These are phyloP conservation scores for Drosophila kurseongensis DNA, from an alignment of 1,140 invertebrate genomes.

Conservation along the genomic window DNA sequence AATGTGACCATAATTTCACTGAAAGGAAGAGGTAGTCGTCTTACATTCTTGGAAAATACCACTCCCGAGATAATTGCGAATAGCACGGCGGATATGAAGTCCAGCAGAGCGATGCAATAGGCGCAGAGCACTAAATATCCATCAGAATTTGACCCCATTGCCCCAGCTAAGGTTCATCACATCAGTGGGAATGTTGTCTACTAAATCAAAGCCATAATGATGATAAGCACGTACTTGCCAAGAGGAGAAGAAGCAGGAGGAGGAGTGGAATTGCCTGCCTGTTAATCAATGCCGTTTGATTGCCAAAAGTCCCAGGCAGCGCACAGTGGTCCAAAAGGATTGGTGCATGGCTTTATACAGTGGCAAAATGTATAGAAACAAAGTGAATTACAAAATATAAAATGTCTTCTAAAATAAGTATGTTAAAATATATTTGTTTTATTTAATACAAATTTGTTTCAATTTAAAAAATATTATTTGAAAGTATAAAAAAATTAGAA, in stretches of 20 bases:
- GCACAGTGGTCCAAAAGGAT: constrained; percentile 28
- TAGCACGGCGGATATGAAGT: constrained; percentile 63
- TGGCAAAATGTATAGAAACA: neutral
- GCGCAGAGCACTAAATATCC: constrained; percentile 70
- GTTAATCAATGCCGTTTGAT: constrained; percentile 79
- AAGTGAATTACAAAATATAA: too few relatives aligned
- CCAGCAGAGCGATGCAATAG: constrained; percentile 63
- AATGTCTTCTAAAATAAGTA: too few relatives aligned
- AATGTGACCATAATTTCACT: neutral
- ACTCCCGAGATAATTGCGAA: constrained; percentile 59
- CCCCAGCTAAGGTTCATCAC: constrained; percentile 43
- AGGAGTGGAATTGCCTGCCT: constrained; percentile 31
- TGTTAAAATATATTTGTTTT: too few relatives aligned
- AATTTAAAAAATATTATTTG: too few relatives aligned
- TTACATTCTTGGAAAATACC: constrained; percentile 61
- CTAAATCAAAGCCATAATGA: constrained; percentile 80
- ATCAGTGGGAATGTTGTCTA: constrained; percentile 52
- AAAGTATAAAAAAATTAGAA: too few relatives aligned
- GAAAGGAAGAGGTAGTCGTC: neutral
- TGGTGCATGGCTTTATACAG: neutral
- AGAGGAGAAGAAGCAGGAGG: neutral
- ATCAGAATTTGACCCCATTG: constrained; percentile 35
- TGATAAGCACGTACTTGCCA: constrained; percentile 73
- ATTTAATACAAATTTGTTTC: too few relatives aligned
- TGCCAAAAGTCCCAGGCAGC: constrained; percentile 46